Conservation (phyloP, 2,797 vertebrate species). For the Gobionotothen gibberifrons region DNA sequence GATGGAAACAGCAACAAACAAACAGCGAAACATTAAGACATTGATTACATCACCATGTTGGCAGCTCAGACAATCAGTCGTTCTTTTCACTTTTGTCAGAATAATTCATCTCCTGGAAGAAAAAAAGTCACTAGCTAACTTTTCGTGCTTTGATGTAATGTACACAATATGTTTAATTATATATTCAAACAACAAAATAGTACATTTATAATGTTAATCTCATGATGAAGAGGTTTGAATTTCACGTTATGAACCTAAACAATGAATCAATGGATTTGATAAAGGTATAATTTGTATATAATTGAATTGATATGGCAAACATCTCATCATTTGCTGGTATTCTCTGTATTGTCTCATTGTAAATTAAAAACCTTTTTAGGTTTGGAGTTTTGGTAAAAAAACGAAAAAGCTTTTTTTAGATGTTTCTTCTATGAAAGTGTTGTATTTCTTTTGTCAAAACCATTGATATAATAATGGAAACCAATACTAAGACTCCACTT, state of each 20-base stretch:
- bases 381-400: no score
- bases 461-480: neutral
- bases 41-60: neutral
- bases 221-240: neutral
- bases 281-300: no score
- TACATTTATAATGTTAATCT: neutral
- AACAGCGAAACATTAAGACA: conserved; percentile 9
- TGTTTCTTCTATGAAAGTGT: neutral
- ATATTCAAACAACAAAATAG: neutral
- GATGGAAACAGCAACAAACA: conserved; percentile 29
- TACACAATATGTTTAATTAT: neutral
- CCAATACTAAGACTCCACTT: neutral
- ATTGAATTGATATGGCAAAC: neutral
- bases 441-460: neutral
- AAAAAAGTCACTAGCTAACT: neutral
- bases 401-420: neutral
- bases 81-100: neutral
- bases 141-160: neutral
- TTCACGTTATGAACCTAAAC: no score
- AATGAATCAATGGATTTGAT: neutral
- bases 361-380: no score
- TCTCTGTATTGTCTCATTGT: neutral
- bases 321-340: neutral
- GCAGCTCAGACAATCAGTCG: neutral
- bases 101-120: neutral